Evolutionary conservation across 2,797 vertebrate species (phyloP), one percentile per base, ranked within the genome.

Genomic region (Mionectes olivaceus): DNA sequence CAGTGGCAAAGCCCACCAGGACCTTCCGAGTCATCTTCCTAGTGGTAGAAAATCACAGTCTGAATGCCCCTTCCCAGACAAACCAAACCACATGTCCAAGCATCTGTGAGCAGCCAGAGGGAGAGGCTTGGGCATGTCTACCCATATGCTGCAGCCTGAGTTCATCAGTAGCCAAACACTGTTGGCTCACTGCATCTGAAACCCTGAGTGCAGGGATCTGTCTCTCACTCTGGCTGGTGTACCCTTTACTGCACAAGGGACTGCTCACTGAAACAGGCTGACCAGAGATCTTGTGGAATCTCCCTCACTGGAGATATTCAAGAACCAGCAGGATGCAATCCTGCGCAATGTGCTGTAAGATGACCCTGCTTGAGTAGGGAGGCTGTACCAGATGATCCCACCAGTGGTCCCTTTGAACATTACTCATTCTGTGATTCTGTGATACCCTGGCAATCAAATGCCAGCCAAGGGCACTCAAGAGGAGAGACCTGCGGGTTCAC

Each of bases 91-190:
- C 52, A 85, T 49, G 63, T 46, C 44, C 19, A 67, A 68, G n/a
- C 19, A 39, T 28, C 17, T 5, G 0, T n/a, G 55, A 79, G 35
- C 2, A 0, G 13, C 18, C 4, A 2, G 33, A 78, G 19, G 46
- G 39, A 71, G 39, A 57, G 30, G 56, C 59, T 69, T 28, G 41
- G 46, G n/a, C 69, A 70, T 21, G 6, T 83, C 33, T 18, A 63
- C 52, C 27, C 78, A 68, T 50, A 65, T 2, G 7, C 37, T 4
- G 1, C 41, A 63, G 64, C 39, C 63, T 56, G 37, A 94, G 41
- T 52, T 75, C 69, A 71, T 46, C 39, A 24, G 46, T 47, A 63
- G 56, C 28, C 65, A 64, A 46, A 37, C 0, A 3, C 67, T 59
- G 35, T 30, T 71, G 63, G 49, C 39, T 88, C 63, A 44, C 21